Percentiles rank a stretch among this genome's conserved stretches.
These are phyloP conservation scores for Anadara kagoshimensis DNA, from an alignment of 1,140 invertebrate genomes.

Conservation along the genomic window DNA sequence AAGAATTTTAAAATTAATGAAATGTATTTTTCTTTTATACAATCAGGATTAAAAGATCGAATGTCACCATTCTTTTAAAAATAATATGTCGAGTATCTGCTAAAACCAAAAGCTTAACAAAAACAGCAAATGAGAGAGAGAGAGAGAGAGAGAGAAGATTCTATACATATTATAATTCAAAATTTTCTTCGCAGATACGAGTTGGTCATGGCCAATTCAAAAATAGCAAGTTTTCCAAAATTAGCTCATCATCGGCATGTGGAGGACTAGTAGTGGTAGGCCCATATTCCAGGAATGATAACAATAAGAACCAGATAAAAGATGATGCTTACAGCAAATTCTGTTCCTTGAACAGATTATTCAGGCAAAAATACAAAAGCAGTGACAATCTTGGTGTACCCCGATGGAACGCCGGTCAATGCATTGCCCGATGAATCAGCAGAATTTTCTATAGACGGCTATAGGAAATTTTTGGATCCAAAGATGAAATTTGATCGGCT, in stretches of 20 bases:
- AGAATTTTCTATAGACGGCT: conserved; percentile 4
- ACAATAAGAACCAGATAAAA: neutral
- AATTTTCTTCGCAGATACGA: neutral
- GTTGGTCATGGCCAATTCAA: neutral
- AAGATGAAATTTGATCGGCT: conserved; percentile 13
- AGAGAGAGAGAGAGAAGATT: too few relatives aligned
- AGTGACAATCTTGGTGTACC: neutral
- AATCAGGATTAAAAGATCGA: too few relatives aligned
- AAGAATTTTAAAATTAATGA: neutral
- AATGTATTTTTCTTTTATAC: neutral
- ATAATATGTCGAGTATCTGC: too few relatives aligned
- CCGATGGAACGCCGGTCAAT: neutral
- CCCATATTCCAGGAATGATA: neutral
- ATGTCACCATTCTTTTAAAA: too few relatives aligned
- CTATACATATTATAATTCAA: neutral
- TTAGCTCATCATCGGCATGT: neutral
- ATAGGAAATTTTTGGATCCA: conserved; percentile 12
- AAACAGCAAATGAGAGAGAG: too few relatives aligned
- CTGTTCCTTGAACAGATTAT: neutral
- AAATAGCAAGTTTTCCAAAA: neutral
- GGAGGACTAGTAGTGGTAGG: neutral
- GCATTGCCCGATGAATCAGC: conserved; percentile 8
- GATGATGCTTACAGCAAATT: neutral
- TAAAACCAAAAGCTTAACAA: too few relatives aligned
- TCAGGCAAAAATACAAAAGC: conserved; percentile 2